Percentiles rank a stretch among this genome's conserved stretches.
phyloP scores from a whole-genome alignment of 2,888 invertebrate genomes.

The Lithodes maja region DNA sequence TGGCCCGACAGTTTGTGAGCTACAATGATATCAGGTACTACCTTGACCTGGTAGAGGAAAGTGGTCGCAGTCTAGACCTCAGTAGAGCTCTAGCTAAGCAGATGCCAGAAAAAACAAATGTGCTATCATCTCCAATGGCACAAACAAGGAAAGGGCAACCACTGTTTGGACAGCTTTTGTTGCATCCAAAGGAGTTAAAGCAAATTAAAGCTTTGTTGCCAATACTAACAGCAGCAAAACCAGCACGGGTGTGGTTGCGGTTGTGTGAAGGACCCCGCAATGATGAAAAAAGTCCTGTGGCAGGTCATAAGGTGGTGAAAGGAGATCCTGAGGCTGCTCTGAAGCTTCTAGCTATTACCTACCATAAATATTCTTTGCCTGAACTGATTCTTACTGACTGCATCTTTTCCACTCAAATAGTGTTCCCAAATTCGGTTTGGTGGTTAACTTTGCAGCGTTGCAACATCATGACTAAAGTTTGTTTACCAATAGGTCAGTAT shows the following conservation, averaged over 20 bases:
- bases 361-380: neutral
- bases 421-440: conserved; percentile 12
- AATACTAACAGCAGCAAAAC: neutral
- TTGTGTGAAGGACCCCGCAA: conserved; percentile 20
- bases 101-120: neutral
- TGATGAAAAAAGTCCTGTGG: neutral
- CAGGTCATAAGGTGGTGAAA: neutral
- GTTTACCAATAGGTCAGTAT: neutral
- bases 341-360: neutral
- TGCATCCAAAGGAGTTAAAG: conserved; percentile 28
- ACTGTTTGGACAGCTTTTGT: neutral
- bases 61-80: neutral
- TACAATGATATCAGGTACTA: conserved; percentile 29
- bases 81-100: neutral
- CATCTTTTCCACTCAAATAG: neutral
- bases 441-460: conserved; percentile 20
- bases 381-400: conserved; percentile 38
- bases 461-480: neutral
- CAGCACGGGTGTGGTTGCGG: conserved; percentile 24
- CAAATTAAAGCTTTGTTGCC: neutral
- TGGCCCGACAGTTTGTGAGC: conserved; percentile 2
- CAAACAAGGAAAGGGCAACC: neutral
- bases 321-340: conserved; percentile 9
- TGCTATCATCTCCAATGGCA: neutral
- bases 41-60: conserved; percentile 33